A percentile compares a stretch with the other conserved stretches of the same genome.
Evolutionary conservation across 2,113 vertebrate genomes (phyloP).

Genomic region (Hystrix brachyura): DNA sequence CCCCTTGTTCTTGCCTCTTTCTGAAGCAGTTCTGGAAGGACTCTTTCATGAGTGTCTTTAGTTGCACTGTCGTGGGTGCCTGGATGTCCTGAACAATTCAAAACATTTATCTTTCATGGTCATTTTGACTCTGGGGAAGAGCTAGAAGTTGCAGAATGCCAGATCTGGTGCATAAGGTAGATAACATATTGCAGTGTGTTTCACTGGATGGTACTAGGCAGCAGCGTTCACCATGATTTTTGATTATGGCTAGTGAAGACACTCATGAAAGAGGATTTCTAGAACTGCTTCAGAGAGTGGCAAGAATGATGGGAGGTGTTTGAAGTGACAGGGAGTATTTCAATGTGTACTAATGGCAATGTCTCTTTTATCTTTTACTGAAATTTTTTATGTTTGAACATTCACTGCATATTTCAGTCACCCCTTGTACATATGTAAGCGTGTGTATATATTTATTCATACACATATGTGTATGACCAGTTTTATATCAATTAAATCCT

Average conservation of each 20-base stretch:
- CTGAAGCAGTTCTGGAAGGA: not conserved
- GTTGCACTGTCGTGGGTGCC: not conserved
- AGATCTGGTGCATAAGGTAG: not conserved
- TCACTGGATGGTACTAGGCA: not conserved
- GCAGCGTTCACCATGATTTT: not conserved
- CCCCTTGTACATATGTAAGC: not conserved
- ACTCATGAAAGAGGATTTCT: not conserved
- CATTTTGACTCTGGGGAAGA: not conserved
- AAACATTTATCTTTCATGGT: not conserved
- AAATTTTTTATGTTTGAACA: not conserved
- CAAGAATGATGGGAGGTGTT: not conserved
- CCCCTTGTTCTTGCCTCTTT: not conserved
- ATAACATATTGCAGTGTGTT: not conserved
- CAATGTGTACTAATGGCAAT: not conserved
- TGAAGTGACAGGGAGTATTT: not conserved
- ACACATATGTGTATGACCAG: not conserved
- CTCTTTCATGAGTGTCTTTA: too few relatives aligned
- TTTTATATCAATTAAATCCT: conserved; percentile 9
- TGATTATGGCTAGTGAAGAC: not conserved
- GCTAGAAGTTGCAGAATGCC: not conserved
- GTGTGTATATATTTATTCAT: not conserved
- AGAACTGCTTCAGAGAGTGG: not conserved
- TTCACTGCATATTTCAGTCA: not conserved
- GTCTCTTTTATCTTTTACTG: not conserved
- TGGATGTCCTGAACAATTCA: not conserved